Evolutionary conservation across 2,888 invertebrate species (phyloP).

Genomic region (Erebia epiphron): DNA sequence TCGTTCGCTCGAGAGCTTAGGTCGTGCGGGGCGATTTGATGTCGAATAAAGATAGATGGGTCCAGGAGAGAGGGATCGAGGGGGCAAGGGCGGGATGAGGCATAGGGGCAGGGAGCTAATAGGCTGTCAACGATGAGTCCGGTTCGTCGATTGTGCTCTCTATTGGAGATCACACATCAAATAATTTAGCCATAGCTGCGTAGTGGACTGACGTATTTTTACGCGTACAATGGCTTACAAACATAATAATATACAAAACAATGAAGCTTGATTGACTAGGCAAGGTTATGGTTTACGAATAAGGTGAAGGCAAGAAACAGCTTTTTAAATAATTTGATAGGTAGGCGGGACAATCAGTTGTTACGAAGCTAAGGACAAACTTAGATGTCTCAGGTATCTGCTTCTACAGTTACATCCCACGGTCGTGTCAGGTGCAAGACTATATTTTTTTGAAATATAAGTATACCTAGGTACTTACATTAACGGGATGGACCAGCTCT

Average conservation of each 20-base stretch:
- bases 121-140: conserved; percentile 78
- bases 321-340: conserved; percentile 26
- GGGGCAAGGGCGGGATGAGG: conserved; percentile 45
- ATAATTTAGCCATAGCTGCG: conserved; percentile 14
- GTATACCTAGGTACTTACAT: conserved; percentile 47
- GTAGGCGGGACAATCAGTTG: conserved; percentile 24
- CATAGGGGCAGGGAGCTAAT: conserved; percentile 68
- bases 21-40: conserved; percentile 60
- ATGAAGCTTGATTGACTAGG: conserved; percentile 29
- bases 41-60: conserved; percentile 78
- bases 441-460: conserved; percentile 39
- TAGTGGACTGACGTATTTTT: conserved; percentile 36
- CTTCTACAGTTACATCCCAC: conserved; percentile 34
- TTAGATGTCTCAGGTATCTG: neutral
- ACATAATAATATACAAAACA: conserved; percentile 15
- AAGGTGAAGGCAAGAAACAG: conserved; percentile 9
- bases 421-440: conserved; percentile 47
- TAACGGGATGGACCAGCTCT: conserved; percentile 63
- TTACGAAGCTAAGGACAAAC: conserved; percentile 20
- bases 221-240: neutral
- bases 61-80: conserved; percentile 59
- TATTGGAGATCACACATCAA: conserved; percentile 32
- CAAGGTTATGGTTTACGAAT: conserved; percentile 27
- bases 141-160: conserved; percentile 46
- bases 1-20: conserved; percentile 60